Percentiles rank a stretch among this genome's conserved stretches.
These are phyloP conservation scores for Narcine bancroftii DNA, from an alignment of 2,113 vertebrate species.

Conservation along the genomic window DNA sequence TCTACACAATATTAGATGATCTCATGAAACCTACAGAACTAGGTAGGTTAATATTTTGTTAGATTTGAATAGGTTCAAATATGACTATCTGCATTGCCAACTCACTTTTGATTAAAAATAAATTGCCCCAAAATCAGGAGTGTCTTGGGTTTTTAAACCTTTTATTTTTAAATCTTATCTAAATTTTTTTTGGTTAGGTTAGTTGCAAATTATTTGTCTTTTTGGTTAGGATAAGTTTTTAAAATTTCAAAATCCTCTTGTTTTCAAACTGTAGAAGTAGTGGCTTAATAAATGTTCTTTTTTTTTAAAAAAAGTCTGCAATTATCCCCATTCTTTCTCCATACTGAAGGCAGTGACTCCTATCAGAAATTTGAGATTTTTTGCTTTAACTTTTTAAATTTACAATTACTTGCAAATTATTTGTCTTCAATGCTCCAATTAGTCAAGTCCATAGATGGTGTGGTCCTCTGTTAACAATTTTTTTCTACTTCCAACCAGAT, in stretches of 20 bases:
- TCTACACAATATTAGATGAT: slow-evolving; percentile 89
- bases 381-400: not conserved
- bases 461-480: not conserved
- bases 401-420: not conserved
- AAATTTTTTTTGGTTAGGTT: too few species aligned
- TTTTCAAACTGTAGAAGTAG: not conserved
- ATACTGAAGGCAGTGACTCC: not conserved
- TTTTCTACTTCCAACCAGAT: not conserved
- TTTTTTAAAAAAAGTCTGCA: not conserved
- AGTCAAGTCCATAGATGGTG: not conserved
- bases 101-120: too few species aligned
- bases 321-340: not conserved
- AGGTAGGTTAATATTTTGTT: slow-evolving; percentile 51
- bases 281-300: not conserved
- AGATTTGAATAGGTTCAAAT: not conserved
- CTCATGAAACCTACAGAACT: slow-evolving; percentile 85
- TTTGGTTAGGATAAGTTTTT: too few species aligned
- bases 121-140: too few species aligned
- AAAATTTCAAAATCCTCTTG: not conserved
- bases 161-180: too few species aligned
- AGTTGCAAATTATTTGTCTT: too few species aligned
- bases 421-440: not conserved
- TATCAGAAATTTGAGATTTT: not conserved
- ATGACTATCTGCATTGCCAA: too few species aligned
- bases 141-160: too few species aligned